Conservation (phyloP, 2,113 vertebrate genomes). For the Macaca nemestrina region DNA sequence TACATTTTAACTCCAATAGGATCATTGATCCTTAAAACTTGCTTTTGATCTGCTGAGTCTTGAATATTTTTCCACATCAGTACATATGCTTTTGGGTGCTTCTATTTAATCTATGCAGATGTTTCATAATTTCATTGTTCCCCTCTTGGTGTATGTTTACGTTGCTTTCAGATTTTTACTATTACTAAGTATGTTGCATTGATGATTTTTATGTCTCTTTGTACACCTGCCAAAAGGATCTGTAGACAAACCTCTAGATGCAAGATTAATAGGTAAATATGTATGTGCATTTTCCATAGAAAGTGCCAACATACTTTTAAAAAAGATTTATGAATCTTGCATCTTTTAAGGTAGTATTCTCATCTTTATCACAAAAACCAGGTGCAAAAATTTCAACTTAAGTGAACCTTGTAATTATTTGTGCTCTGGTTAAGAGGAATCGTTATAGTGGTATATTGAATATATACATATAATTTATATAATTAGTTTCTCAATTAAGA, state of each 20-base stretch:
- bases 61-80: background rate
- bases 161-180: background rate
- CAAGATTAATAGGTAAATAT: background rate
- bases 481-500: background rate
- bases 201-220: background rate
- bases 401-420: background rate
- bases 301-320: background rate
- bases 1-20: background rate
- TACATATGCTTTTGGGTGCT: background rate
- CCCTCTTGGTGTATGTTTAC: background rate
- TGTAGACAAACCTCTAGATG: background rate
- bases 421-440: background rate
- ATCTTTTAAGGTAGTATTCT: background rate
- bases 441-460: background rate
- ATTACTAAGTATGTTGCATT: background rate
- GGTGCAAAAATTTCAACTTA: background rate
- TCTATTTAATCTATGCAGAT: background rate
- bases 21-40: slow-evolving; percentile 2
- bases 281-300: background rate
- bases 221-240: background rate
- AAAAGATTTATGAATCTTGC: background rate
- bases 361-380: background rate
- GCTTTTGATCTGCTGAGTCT: background rate
- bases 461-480: background rate
- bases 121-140: background rate